Evolutionary conservation across 1,140 invertebrate genomes (phyloP), one percentile per base, ranked within the genome.

Genomic region (Panagrolaimus sp.): DNA sequence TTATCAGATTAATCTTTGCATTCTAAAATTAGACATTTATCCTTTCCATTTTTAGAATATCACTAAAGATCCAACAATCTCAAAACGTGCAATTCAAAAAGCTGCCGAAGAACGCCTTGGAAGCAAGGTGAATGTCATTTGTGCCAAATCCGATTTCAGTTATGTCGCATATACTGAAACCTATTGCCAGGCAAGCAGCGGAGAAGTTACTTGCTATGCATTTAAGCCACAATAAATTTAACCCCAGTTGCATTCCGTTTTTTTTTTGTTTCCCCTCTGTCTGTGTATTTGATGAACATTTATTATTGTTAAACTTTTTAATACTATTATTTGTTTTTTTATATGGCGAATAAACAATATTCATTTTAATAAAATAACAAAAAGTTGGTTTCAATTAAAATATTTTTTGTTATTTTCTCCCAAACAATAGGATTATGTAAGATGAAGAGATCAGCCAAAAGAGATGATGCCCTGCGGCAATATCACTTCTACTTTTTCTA

Each of bases 21-120:
- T 17, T 67, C 12, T 28, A 17, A 28, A 67, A 66, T n/a, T 21
- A n/a, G 45, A n/a, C 21, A 3, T 45, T 48, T 73, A 52, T 66
- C 21, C 24, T 48, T 12, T 9, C 55, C 72, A 58, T 66, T 72
- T 52, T 78, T 65, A 83, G 80, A 80, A 82, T 68, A 83, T 82
- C 64, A 73, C 76, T 32, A 55, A 66, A 52, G 81, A 83, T 45
- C 79, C 80, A 26, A 69, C 80, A 8, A 77, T 73, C 46, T 77
- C 76, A 14, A 82, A 82, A 48, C 69, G 80, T 14, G 80, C 81
- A 4, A 82, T 82, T 45, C 81, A 83, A 73, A 73, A 70, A 66
- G 81, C 82, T 17, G 80, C 79, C n/a, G 80, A 82, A 67, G 78
- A 83, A 67, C 83, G 82, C 48, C 74, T 82, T 44, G 79, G 80